Conservation (phyloP, 2,113 vertebrate species). For the Cisticola juncidis region DNA sequence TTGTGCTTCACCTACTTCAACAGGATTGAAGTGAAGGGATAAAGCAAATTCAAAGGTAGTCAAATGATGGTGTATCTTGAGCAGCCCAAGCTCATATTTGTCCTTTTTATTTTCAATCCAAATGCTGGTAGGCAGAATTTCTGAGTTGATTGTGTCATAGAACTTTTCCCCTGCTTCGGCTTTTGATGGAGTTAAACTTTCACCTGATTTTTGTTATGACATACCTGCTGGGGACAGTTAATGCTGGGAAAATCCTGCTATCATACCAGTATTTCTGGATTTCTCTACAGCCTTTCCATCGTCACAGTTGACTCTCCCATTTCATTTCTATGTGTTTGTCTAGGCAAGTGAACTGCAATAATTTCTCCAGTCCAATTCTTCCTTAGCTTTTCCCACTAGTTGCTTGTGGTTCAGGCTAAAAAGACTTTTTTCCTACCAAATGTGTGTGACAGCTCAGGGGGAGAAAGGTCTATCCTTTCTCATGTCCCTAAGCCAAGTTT, state of each 20-base stretch:
- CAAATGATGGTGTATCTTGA: not conserved
- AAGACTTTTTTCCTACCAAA: not conserved
- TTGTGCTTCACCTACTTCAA: not conserved
- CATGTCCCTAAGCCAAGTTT: not conserved
- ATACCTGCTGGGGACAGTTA: not conserved
- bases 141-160: not conserved
- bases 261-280: not conserved
- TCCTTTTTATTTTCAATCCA: not conserved
- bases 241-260: not conserved
- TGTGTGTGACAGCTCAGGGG: accelerated
- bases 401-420: not conserved
- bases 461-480: not conserved
- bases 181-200: not conserved
- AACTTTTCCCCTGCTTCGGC: not conserved
- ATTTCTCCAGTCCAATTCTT: not conserved
- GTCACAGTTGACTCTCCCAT: not conserved
- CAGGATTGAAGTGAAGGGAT: not conserved
- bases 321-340: not conserved
- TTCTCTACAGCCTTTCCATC: not conserved
- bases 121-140: not conserved
- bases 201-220: not conserved
- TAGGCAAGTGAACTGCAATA: not conserved
- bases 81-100: not conserved
- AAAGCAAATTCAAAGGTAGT: not conserved
- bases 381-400: not conserved